Percentiles rank a stretch among this genome's conserved stretches.
Conservation (phyloP, 2,113 vertebrate genomes). For the Strigops habroptila region DNA sequence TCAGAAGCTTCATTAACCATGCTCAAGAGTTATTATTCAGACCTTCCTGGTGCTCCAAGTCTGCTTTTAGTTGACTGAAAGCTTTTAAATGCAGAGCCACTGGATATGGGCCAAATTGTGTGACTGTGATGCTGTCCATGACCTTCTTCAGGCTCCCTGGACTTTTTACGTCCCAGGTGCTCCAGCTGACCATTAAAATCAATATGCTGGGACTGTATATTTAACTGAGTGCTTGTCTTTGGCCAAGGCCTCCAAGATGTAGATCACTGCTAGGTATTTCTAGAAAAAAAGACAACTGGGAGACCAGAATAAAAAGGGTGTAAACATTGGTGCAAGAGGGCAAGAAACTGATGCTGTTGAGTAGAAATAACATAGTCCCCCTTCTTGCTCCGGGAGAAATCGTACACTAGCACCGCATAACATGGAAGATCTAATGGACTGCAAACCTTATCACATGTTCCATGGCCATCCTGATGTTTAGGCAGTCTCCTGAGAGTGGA, state of each 20-base stretch:
- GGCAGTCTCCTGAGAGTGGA: background rate
- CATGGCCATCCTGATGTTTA: background rate
- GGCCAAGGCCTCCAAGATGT: background rate
- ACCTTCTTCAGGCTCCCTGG: conserved; percentile 25
- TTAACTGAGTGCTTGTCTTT: background rate
- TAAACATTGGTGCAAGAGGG: background rate
- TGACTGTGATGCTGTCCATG: conserved; percentile 2
- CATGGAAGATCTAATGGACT: background rate
- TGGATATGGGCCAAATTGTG: conserved; percentile 52
- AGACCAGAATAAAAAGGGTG: background rate
- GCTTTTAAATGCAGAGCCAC: conserved; percentile 14
- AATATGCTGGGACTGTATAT: background rate
- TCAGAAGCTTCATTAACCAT: conserved; percentile 27
- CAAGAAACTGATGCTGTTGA: background rate
- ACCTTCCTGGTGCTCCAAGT: conserved; percentile 16
- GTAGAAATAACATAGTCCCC: background rate
- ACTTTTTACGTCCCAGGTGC: conserved; percentile 42
- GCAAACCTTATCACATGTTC: background rate
- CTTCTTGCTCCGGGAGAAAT: background rate
- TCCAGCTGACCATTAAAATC: conserved; percentile 47
- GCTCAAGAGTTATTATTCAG: conserved; percentile 39
- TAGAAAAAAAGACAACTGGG: background rate
- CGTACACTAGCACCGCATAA: accelerated
- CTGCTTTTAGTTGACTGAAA: conserved; percentile 41
- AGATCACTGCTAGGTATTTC: background rate